Base-by-base conservation (phyloP, 1,140 invertebrate genomes). In the Archivesica marissinica region DNA sequence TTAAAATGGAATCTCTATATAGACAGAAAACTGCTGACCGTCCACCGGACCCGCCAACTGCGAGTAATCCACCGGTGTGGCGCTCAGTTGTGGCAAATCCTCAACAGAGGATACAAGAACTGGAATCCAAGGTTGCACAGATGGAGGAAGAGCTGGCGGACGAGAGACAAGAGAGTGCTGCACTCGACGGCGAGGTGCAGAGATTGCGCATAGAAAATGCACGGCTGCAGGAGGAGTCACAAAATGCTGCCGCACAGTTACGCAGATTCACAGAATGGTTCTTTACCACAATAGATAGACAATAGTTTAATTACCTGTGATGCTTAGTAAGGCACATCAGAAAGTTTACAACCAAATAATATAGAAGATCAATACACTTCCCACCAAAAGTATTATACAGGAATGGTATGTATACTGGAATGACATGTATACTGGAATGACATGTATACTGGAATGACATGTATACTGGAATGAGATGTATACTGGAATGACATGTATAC, bases 221-320 rank as follows among this genome's bases (percentile, higher is more conserved):
- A 11, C 95, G 97, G 47, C 94, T 98, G 15, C 97, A 98, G 88
- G 97, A 98, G 86, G 97, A 98, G 92, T 97, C 97, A 23, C 96
- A 97, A 82, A 96, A 96, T 38, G 97, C 97, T 30, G 97, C 97
- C 13, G 96, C 97, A 89, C 97, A 98, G 91, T 95, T 99, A 13
- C 95, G 97, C 28, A 96, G 97, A 88, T 98, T 98, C 93, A 98
- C 97, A 11, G 97, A 98, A 92, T 99, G 98, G 97, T 98, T 98
- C 89, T 97, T 98, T 90, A 91, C 91, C 75, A 98, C 97, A 38
- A 97, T 98, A 87, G 97, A 98, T 92, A 95, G 96, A 88, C 96
- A 94, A 44, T 94, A 61, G 25, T 23, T 2, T 66, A 9, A n/a
- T n/a, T n/a, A n/a, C n/a, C n/a, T n/a, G n/a, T n/a, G n/a, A n/a